A percentile compares a stretch with the other conserved stretches of the same genome.
phyloP scores from a whole-genome alignment of 2,113 vertebrate genomes.

The Gorilla gorilla region DNA sequence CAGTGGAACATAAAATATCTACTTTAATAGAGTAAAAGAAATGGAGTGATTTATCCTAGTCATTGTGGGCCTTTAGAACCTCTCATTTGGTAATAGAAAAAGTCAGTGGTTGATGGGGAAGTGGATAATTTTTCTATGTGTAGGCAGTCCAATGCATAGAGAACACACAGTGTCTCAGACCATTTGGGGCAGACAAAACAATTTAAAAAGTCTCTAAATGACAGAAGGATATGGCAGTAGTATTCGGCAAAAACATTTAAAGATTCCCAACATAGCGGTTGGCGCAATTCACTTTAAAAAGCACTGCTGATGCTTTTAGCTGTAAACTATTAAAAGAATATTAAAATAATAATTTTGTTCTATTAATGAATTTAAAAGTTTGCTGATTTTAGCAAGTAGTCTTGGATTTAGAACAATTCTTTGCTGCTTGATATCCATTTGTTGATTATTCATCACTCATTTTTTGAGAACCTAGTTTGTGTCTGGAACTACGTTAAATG shows the following conservation, averaged over 20 bases:
- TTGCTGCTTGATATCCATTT: background rate
- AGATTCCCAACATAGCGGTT: background rate
- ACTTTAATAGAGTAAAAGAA: conserved; percentile 70
- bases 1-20: conserved; percentile 75
- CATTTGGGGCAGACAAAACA: background rate
- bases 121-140: conserved; percentile 69
- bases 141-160: conserved; percentile 51
- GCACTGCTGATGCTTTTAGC: background rate
- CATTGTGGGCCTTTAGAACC: conserved; percentile 62
- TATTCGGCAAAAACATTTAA: conserved; percentile 14
- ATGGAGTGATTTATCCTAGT: conserved; percentile 61
- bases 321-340: conserved; percentile 8
- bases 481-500: background rate
- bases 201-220: background rate
- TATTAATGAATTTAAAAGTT: conserved; percentile 39
- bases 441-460: background rate
- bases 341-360: conserved; percentile 28
- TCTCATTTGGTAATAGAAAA: conserved; percentile 75
- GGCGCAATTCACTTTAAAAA: conserved; percentile 10
- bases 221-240: background rate
- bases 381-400: background rate
- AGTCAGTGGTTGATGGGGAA: conserved; percentile 65
- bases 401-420: background rate
- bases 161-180: conserved; percentile 49
- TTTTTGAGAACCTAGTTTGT: conserved; percentile 12